These are phyloP conservation scores for Muscicapa striata DNA, from an alignment of 2,797 vertebrate species.

Conservation along the genomic window DNA sequence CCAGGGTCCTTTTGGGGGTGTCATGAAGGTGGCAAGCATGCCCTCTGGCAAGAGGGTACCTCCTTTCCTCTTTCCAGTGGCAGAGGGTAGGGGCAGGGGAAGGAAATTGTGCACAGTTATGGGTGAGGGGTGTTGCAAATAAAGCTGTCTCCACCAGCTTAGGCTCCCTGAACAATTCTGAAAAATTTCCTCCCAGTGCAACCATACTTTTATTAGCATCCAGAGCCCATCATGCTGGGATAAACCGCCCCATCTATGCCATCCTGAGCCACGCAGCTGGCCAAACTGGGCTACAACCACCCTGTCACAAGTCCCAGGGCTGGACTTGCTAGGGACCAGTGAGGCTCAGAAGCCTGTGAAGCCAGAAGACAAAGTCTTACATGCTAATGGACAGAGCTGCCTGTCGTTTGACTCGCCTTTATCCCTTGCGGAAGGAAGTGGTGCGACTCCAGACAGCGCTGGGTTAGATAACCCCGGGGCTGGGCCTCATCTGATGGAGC, in stretches of 20 bases:
- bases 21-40: slow-evolving; percentile 35
- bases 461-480: slow-evolving; percentile 45
- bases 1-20: slow-evolving; percentile 29
- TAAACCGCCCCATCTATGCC: background rate
- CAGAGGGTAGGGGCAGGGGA: background rate
- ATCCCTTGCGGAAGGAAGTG: slow-evolving; percentile 6
- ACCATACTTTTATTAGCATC: background rate
- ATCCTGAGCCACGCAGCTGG: background rate
- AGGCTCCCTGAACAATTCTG: background rate
- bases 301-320: background rate
- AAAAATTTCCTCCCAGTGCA: background rate
- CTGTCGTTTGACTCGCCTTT: background rate
- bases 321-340: fast-evolving
- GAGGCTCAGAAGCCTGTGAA: background rate
- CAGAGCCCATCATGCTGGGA: background rate
- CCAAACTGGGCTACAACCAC: background rate
- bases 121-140: background rate
- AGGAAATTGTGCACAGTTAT: background rate
- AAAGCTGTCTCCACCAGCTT: background rate
- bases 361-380: background rate
- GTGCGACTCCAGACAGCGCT: background rate
- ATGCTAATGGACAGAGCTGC: background rate
- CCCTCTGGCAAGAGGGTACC: slow-evolving; percentile 22
- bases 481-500: slow-evolving; percentile 27
- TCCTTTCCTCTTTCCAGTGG: background rate